These are phyloP conservation scores for Sthenelais limicola DNA, from an alignment of 2,888 invertebrate species.

Conservation along the genomic window DNA sequence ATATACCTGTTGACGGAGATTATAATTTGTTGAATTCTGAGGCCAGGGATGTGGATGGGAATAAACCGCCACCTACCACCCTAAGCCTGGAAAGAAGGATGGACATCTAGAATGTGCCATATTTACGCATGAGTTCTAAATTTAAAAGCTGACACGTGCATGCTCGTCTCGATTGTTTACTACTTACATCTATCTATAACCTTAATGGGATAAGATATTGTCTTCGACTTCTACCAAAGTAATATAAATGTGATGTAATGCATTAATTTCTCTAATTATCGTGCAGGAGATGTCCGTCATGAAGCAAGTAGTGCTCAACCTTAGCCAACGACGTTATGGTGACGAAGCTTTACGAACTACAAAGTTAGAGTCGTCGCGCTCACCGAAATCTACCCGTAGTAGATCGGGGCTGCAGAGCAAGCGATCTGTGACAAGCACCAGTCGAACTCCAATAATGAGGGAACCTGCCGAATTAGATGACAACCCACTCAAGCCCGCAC, in stretches of 20 bases:
- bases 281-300: slow-evolving; percentile 69
- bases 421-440: neutral
- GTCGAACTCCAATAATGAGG: neutral
- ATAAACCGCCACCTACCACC: too few species aligned
- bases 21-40: too few species aligned
- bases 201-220: too few species aligned
- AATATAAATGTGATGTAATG: slow-evolving; percentile 5
- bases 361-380: neutral
- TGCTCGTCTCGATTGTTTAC: too few species aligned
- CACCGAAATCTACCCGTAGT: slow-evolving; percentile 3
- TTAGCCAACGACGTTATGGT: slow-evolving; percentile 58
- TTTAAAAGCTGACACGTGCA: too few species aligned
- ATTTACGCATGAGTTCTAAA: too few species aligned
- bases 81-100: too few species aligned
- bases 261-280: slow-evolving; percentile 7
- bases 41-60: too few species aligned
- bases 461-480: slow-evolving; percentile 44
- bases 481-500: slow-evolving; percentile 49
- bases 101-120: too few species aligned
- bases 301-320: slow-evolving; percentile 67
- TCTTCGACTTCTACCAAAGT: too few species aligned
- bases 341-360: slow-evolving; percentile 39
- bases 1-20: too few species aligned
- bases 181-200: too few species aligned
- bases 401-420: slow-evolving; percentile 5